Evolutionary conservation across 2,888 invertebrate genomes (phyloP), one percentile per base, ranked within the genome.

Genomic region (Drosophila austrosaltans): DNA sequence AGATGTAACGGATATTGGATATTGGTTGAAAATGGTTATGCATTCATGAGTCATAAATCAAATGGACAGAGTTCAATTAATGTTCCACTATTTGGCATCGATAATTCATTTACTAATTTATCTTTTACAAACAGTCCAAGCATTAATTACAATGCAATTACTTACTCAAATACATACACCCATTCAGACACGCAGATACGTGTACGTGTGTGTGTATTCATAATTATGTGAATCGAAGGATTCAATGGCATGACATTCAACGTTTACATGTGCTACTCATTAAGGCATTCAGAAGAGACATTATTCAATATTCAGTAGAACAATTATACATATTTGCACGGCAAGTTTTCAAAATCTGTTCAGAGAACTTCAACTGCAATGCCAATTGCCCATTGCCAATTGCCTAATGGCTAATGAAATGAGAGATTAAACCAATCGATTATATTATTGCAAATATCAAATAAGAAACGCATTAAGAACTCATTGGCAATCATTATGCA

Each of bases 21-120:
- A 78, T 79, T 81, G 72, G 73, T 42, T 40, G 72, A 72, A 72
- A 72, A 72, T 72, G 72, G 72, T 62, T 72, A 64, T 76, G 78
- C 69, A 80, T 78, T 81, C 75, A 72, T 74, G 56, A 65, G 57
- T 76, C 81, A 87, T 85, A 85, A 85, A 85, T 85, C 85, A 85
- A 78, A 62, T 59, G 75, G 71, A 59, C 72, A 78, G 77, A 76
- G 78, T 79, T 85, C 87, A 86, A 87, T 87, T 85, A 85, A 87
- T 87, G 87, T 71, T 75, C 76, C 82, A 81, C 79, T 87, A 84
- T 75, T 57, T 70, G 75, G 76, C 80, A 76, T 79, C 84, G 81
- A 82, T 87, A 89, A 87, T 89, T 89, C 78, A 84, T 82, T 74
- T 78, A 77, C 79, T 78, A 76, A 87, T 77, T 79, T 84, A 86